Conservation (phyloP, 1,140 invertebrate species). For the Tetramorium alpestre region DNA sequence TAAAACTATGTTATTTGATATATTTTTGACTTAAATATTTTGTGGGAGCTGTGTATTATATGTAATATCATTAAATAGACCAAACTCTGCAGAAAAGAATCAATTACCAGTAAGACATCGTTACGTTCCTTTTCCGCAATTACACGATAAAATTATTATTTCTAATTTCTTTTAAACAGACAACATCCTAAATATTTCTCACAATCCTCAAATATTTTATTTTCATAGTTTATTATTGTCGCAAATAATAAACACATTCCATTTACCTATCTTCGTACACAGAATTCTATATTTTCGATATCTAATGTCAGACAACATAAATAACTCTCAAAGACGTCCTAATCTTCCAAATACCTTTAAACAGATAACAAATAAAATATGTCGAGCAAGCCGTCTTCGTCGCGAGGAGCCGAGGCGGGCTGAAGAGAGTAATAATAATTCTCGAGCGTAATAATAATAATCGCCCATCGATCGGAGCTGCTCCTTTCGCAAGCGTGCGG, state of each 20-base stretch:
- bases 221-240: no score
- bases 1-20: not conserved
- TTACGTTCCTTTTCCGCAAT: not conserved
- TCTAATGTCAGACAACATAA: not conserved
- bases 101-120: not conserved
- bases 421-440: not conserved
- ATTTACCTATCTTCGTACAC: not conserved
- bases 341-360: not conserved
- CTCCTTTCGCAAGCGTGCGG: not conserved
- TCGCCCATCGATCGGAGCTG: not conserved
- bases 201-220: not conserved
- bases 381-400: not conserved
- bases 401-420: not conserved
- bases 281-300: not conserved
- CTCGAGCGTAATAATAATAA: not conserved
- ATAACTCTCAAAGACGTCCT: not conserved
- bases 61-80: not conserved
- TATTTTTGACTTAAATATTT: not conserved
- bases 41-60: no score
- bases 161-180: not conserved
- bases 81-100: not conserved
- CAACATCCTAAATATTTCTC: not conserved
- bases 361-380: not conserved
- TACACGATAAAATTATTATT: not conserved
- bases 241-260: not conserved